Base-by-base conservation (phyloP, 2,113 vertebrate species). In the Lota lota region DNA sequence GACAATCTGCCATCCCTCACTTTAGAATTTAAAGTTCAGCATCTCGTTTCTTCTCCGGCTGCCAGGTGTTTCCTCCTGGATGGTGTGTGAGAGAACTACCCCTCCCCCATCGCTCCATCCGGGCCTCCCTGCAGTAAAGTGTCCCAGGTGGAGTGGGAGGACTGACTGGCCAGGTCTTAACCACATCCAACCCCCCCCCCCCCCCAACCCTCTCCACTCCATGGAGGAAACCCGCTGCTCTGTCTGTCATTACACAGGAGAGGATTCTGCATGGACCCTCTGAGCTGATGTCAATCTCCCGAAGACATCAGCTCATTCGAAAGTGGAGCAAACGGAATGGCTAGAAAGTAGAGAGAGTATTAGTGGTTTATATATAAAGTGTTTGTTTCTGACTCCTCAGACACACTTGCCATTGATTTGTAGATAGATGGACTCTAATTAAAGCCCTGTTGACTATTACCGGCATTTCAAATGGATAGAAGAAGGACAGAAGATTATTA, bases 211-310 rank as follows among this genome's bases (percentile, higher is more conserved):
- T 33, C 28, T 33, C 72, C 54, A 11, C 40, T 59, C n/a, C 8
- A 0, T 51, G 54, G 80, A 87, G 88, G 89, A 89, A 88, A 47
- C 40, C 40, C 40, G 81, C 69, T 63, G 70, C 19, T 65, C 3
- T 83, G 79, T 80, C 85, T 83, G 80, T 85, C 71, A 87, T 89
- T 87, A 88, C 70, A 21, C 61, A 73, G 73, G 76, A 68, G 75
- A 56, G 66, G 61, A 82, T 58, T 69, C 50, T 77, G 70, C 57
- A 47, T 68, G 68, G 14, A 59, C 28, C 21, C 4, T n/a, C n/a
- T n/a, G n/a, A 33, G 28, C 28, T 33, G 28, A 4, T 6, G 28
- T 33, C 28, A 33, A 5, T 33, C 28, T 33, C 28, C 28, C 4
- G 28, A 2, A 33, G 28, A 33, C 28, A 33, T 33, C 40, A 47